Evolutionary conservation across 1,140 invertebrate species (phyloP), one percentile per base, ranked within the genome.

Genomic region (Rhizoglyphus robini): DNA sequence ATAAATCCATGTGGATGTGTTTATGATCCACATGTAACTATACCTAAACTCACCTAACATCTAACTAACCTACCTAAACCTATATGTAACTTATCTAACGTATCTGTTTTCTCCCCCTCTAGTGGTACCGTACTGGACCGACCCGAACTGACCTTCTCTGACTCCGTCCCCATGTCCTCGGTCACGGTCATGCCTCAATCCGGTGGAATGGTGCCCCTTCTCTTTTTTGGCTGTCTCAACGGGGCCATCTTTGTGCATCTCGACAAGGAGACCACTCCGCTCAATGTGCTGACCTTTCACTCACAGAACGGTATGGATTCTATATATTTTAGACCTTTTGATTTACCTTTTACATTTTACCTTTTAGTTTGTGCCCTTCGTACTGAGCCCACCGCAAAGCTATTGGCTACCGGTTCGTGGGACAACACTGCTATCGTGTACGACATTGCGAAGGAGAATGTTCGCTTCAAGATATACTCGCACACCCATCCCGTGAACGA

Each of bases 281-380:
- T 3, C 15, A 60, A 60, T 46, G 58, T 60, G 29, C 29, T 60
- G 23, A 60, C 58, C 1, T 34, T 60, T 41, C 58, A 60, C 29
- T 29, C 15, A 23, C 15, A 60, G 2, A 60, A 60, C 36, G 54
- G 54, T 58, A 58, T 46, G n/a, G 41, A 46, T 30, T 58, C 2
- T 2, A 3, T 58, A 1, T 2, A 30, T 54, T 30, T n/a, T 3
- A 58, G 25, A 58, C 15, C 29, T 58, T 1, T 2, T 18, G 29
- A 18, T 58, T 58, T 58, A 3, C 31, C n/a, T 2, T 2, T 11
- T 2, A 5, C 15, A 3, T 58, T 2, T 2, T 32, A n/a, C 25
- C 25, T 32, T 32, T 30, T 27, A 58, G 58, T 60, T 32, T 60
- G 58, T 18, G 29, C 27, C 13, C n/a, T 60, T 2, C 58, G 58